Conservation (phyloP, 2,888 invertebrate species). For the Lithophane ornitopus region DNA sequence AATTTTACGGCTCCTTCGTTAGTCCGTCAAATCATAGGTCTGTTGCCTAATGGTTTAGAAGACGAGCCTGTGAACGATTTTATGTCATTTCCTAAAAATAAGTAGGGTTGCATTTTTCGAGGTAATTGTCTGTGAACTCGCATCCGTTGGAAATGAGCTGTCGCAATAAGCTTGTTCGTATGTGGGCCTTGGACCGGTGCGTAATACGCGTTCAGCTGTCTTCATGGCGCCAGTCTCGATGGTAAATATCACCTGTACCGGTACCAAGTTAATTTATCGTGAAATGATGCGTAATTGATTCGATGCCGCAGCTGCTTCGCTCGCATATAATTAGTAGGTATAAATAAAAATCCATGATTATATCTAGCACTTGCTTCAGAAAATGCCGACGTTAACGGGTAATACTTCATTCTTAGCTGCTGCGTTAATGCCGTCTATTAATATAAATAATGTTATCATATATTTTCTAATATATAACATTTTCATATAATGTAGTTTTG, state of each 20-base stretch:
- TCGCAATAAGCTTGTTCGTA: slow-evolving; percentile 28
- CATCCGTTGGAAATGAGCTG: slow-evolving; percentile 56
- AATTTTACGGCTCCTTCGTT: slow-evolving; percentile 88
- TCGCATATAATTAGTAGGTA: slow-evolving; percentile 63
- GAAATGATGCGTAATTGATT: slow-evolving; percentile 71
- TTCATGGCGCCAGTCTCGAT: slow-evolving; percentile 68
- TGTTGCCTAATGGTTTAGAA: slow-evolving; percentile 79
- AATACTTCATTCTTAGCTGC: slow-evolving; percentile 27
- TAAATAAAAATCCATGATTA: slow-evolving; percentile 61
- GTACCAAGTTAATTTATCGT: slow-evolving; percentile 67
- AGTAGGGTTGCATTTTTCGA: slow-evolving; percentile 71
- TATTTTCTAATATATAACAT: slow-evolving; percentile 42
- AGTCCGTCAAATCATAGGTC: slow-evolving; percentile 88
- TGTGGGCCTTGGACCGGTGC: slow-evolving; percentile 42
- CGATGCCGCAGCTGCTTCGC: slow-evolving; percentile 67
- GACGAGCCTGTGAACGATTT: slow-evolving; percentile 80
- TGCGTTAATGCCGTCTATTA: slow-evolving; percentile 25
- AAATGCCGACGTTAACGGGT: slow-evolving; percentile 51
- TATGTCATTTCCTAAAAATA: slow-evolving; percentile 83
- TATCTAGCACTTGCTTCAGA: slow-evolving; percentile 51
- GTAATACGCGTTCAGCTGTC: slow-evolving; percentile 68
- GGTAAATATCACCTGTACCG: slow-evolving; percentile 72
- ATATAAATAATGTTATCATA: slow-evolving; percentile 20
- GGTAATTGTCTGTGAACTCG: slow-evolving; percentile 83
- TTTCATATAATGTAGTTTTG: background rate